Percentiles rank a stretch among this genome's conserved stretches.
phyloP scores from a whole-genome alignment of 2,797 vertebrate species.

The Todus mexicanus region DNA sequence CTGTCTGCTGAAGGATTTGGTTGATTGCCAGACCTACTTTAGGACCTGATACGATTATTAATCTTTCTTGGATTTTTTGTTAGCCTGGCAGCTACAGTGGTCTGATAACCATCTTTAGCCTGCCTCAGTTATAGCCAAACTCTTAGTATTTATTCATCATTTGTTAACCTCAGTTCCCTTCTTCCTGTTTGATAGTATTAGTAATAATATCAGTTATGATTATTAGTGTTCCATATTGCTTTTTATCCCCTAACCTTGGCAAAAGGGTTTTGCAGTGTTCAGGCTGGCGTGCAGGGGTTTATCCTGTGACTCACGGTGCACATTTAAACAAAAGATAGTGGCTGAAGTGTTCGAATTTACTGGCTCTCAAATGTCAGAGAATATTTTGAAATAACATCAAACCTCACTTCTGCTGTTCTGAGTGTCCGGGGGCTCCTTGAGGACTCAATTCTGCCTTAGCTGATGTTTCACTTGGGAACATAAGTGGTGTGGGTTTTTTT shows the following conservation, averaged over 20 bases:
- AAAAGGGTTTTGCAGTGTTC: not conserved
- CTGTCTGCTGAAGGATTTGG: not conserved
- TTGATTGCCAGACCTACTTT: not conserved
- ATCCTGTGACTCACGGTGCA: not conserved
- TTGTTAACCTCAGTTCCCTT: not conserved
- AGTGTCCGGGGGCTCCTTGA: not conserved
- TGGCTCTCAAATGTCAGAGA: not conserved
- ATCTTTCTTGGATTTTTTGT: not conserved
- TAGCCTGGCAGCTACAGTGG: not conserved
- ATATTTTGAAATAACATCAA: not conserved
- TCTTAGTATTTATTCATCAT: not conserved
- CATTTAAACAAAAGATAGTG: not conserved
- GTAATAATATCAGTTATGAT: not conserved
- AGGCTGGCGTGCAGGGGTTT: not conserved
- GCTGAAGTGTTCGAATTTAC: not conserved
- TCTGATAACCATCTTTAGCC: not conserved
- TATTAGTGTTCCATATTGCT: not conserved
- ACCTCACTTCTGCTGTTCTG: not conserved
- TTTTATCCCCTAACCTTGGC: not conserved
- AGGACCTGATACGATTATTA: not conserved
- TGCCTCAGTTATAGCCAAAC: not conserved
- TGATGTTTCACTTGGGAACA: not conserved
- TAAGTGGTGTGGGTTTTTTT: not conserved
- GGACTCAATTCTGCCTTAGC: not conserved
- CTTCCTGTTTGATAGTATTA: not conserved